These are phyloP conservation scores for Channa maculata DNA, from an alignment of 2,113 vertebrate species.

Conservation along the genomic window DNA sequence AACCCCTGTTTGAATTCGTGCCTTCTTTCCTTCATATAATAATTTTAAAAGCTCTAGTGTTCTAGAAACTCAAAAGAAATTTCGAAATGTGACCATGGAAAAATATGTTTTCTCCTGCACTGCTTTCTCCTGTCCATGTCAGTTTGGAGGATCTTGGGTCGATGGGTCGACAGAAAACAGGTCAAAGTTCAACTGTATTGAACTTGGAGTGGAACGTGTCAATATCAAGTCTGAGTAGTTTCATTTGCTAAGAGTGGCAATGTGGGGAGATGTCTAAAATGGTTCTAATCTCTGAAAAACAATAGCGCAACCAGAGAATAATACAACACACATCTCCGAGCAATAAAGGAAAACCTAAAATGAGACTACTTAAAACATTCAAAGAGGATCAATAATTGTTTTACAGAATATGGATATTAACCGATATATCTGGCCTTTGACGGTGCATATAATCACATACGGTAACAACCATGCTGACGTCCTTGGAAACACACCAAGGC, in stretches of 20 bases:
- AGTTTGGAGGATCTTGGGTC: background rate
- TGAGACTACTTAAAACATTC: slow-evolving; percentile 1
- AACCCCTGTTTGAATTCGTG: background rate
- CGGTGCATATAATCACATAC: slow-evolving; percentile 36
- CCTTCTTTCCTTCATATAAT: background rate
- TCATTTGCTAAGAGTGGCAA: background rate
- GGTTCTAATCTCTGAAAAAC: slow-evolving; percentile 20
- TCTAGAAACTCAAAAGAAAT: background rate
- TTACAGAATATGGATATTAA: slow-evolving; percentile 31
- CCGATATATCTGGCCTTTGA: slow-evolving; percentile 41
- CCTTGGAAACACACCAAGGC: slow-evolving; percentile 4
- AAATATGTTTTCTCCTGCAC: background rate
- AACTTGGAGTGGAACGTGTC: slow-evolving; percentile 34
- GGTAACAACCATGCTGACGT: slow-evolving; percentile 15
- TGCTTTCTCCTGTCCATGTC: background rate
- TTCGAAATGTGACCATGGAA: background rate
- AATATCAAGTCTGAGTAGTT: slow-evolving; percentile 25
- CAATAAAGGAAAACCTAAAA: background rate
- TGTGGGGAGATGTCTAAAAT: slow-evolving; percentile 4
- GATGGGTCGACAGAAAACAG: slow-evolving; percentile 17
- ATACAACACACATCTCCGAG: background rate
- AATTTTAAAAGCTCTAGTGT: background rate
- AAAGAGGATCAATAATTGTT: slow-evolving; percentile 26
- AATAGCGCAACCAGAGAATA: slow-evolving; percentile 37
- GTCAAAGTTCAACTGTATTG: slow-evolving; percentile 27